Base-by-base conservation (phyloP, 2,113 vertebrate genomes). In the Ammospiza caudacuta region DNA sequence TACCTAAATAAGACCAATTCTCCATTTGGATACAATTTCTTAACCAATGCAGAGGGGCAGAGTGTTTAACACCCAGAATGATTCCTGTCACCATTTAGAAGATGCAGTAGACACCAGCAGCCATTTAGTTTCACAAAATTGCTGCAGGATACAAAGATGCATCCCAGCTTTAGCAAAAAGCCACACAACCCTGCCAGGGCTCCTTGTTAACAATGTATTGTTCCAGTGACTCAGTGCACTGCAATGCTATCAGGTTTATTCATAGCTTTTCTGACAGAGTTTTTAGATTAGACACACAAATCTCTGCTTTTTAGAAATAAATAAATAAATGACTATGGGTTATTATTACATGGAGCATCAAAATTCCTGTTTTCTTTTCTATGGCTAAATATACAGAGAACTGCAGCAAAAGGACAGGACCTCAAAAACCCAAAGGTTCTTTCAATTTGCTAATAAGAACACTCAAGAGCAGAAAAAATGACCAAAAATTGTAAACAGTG, bases 161-260 rank as follows among this genome's bases (percentile, higher is more conserved):
- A 52, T 68, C 76, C 52, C 89, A 92, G 82, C 86, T 80, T 76
- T 2, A 82, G 92, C 83, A 92, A 72, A 85, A 83, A 79, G 87
- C 82, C 66, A 63, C 51, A 47, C 51, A 27, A 6, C 12, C 33
- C 59, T 92, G 89, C 62, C 69, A 61, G 61, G 47, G 87, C 68
- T 74, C 76, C 74, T 63, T 62, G 55, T 43, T 67, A 55, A 82
- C 57, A n/a, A 44, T 9, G 1, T 3, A 63, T 44, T 87, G 89
- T 78, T 85, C 90, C 18, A 55, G 73, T 82, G 87, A 87, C 66
- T 95, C 80, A 72, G 52, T 14, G 61, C 43, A 49, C 62, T 64
- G 88, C 35, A 90, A 92, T 20, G 20, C 9, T 25, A 86, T 63
- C 51, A 83, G 68, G 46, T 92, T 95, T 90, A 68, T 68, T 95